Percentiles rank a stretch among this genome's conserved stretches.
Conservation (phyloP, 2,797 vertebrate species). For the Mus caroli region DNA sequence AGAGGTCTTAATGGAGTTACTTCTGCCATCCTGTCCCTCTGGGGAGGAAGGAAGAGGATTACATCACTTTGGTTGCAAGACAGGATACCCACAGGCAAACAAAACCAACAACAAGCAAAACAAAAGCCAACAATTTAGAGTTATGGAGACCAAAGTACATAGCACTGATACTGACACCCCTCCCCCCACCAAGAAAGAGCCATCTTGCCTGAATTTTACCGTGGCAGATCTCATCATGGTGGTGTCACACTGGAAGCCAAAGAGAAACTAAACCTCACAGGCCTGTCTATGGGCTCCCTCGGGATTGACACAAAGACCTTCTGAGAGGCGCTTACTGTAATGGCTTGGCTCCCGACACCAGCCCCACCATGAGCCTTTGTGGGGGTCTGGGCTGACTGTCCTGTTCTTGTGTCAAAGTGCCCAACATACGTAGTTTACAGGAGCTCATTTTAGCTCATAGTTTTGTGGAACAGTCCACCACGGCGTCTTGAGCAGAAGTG, state of each 20-base stretch:
- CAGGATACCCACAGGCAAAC: background rate
- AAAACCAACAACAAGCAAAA: background rate
- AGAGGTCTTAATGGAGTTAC: background rate
- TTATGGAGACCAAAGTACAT: background rate
- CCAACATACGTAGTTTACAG: background rate
- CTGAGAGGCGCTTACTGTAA: fast-evolving
- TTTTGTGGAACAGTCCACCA: background rate
- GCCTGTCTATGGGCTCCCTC: no score
- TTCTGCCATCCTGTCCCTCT: background rate
- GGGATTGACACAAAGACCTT: background rate
- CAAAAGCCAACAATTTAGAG: background rate
- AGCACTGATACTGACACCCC: background rate
- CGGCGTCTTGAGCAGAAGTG: fast-evolving
- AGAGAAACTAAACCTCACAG: no score
- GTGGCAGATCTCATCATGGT: no score
- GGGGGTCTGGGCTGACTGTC: no score
- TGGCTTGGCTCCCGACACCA: no score
- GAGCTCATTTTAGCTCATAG: background rate
- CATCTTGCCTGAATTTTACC: background rate
- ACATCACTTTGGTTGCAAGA: background rate
- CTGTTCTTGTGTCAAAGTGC: no score
- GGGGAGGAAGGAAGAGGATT: background rate
- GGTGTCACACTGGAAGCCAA: background rate
- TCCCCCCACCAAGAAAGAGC: background rate
- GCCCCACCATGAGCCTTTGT: background rate